phyloP scores from a whole-genome alignment of 1,140 invertebrate genomes.

The Leguminivora glycinivorella region DNA sequence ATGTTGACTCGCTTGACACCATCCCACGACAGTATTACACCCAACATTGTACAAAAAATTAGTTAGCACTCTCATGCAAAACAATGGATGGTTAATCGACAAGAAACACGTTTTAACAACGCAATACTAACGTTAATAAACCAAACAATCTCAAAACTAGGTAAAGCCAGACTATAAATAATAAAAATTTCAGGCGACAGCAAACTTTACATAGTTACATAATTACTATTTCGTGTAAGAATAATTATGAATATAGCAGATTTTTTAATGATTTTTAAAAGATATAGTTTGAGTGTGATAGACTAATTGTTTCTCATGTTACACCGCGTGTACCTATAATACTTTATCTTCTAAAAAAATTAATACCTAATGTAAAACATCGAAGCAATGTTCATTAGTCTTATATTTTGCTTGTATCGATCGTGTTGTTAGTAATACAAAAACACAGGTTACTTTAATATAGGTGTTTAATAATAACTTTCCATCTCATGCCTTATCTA shows the following conservation, averaged over 20 bases:
- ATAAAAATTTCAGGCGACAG: not conserved
- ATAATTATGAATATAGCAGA: not conserved
- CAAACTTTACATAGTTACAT: not conserved
- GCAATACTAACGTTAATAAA: slow-evolving; percentile 34
- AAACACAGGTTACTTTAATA: not conserved
- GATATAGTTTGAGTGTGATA: too few relatives aligned
- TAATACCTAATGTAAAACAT: too few relatives aligned
- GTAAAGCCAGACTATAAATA: not conserved
- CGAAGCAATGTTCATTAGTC: not conserved
- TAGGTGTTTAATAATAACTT: not conserved
- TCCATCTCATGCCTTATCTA: not conserved
- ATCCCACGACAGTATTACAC: slow-evolving; percentile 14
- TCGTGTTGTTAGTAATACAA: not conserved
- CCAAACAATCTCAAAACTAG: not conserved
- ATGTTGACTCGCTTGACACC: slow-evolving; percentile 13
- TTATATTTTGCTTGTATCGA: not conserved
- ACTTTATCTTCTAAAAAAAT: too few relatives aligned
- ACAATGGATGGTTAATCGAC: slow-evolving; percentile 46
- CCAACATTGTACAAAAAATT: slow-evolving; percentile 29
- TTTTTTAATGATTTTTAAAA: too few relatives aligned
- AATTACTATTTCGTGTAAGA: too few relatives aligned
- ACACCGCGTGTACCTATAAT: too few relatives aligned
- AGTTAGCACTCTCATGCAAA: slow-evolving; percentile 52
- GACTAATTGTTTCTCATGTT: too few relatives aligned
- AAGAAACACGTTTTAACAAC: slow-evolving; percentile 33